Evolutionary conservation across 2,113 vertebrate genomes (phyloP), one percentile per base, ranked within the genome.

Genomic region (Crotophaga sulcirostris): DNA sequence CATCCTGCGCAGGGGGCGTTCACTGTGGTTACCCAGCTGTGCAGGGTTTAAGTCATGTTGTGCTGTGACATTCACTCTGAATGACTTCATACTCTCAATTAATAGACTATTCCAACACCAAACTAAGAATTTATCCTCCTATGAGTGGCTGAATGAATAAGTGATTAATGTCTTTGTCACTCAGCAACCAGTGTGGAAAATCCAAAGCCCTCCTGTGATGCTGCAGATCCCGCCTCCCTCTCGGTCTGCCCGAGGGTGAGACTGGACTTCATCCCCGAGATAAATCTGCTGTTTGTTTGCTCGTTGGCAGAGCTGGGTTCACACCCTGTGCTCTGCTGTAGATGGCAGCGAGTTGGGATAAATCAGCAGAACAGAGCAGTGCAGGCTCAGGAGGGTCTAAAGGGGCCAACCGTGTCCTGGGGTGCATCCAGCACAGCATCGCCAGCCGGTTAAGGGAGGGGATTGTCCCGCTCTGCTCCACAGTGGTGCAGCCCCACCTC

Each of bases 331-430:
- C 51, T 44, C 79, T 18, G 25, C 52, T 18, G 24, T 40, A 0
- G 5, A 5, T 18, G 40, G 42, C 40, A 15, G 15, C 6, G 33
- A 18, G 1, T 33, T n/a, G 9, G 3, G 16, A 14, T 28, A 3
- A 2, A 5, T 20, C 0, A 0, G 25, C 58, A 59, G n/a, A 42
- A 13, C 3, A 3, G 70, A 54, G 72, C 55, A 25, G 0, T 11
- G 1, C n/a, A 9, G 60, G 1, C 2, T 1, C 5, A 12, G n/a
- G n/a, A 16, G 24, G 54, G 13, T 31, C 28, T 45, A 33, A 31
- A 64, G 38, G 47, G 21, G 13, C 40, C 40, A 42, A 42, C 40
- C 10, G 40, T 42, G 40, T 42, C 13, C 10, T 42, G 40, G 40
- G 40, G 40, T 42, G 40, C 40, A 42, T 42, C 40, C 40, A 42